Evolutionary conservation across 2,888 invertebrate genomes (phyloP), one percentile per base, ranked within the genome.

Genomic region (Synanthedon andrenaeformis): DNA sequence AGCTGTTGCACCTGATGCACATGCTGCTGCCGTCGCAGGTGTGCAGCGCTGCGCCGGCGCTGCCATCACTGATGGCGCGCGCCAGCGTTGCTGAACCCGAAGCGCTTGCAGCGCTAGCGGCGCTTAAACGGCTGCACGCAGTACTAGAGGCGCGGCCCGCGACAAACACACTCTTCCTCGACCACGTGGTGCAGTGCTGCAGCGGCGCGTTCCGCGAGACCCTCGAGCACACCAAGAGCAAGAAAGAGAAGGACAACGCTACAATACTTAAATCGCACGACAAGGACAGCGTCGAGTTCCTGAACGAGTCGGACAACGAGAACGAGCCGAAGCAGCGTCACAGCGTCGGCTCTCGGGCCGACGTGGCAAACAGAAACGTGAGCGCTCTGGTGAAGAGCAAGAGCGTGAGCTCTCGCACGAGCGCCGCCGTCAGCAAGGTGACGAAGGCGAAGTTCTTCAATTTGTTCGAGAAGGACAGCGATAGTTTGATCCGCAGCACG

Each of bases 1-100:
- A 97, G 82, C 89, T 98, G 53, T 85, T 98, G 66, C 94, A 96
- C 81, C 89, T 98, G 74, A 93, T 94, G 69, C 95, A 96, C 79
- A 89, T 92, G 53, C 90, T 96, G 65, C 88, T 98, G 72, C 98
- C 98, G 53, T 91, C 95, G 52, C 96, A 96, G 75, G 93, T 95
- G 68, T 94, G 93, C 77, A 93, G 93, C 72, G 89, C 93, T 56
- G 93, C 93, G 54, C 94, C 96, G 17, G 93, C 96, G 14, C 85
- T 98, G 66, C 96, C 97, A 6, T 91, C 92, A 58, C 85, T 98
- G 53, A 88, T 97, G 70, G 90, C 93, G 2, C 92, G 94, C 66
- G 96, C 96, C 4, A 90, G 94, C 41, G 89, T 89, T 52, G 93
- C 93, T n/a, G 90, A 92, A 69, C 93, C 94, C 52, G 93, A 93